phyloP scores from a whole-genome alignment of 2,797 vertebrate genomes.

The Monodelphis domestica region DNA sequence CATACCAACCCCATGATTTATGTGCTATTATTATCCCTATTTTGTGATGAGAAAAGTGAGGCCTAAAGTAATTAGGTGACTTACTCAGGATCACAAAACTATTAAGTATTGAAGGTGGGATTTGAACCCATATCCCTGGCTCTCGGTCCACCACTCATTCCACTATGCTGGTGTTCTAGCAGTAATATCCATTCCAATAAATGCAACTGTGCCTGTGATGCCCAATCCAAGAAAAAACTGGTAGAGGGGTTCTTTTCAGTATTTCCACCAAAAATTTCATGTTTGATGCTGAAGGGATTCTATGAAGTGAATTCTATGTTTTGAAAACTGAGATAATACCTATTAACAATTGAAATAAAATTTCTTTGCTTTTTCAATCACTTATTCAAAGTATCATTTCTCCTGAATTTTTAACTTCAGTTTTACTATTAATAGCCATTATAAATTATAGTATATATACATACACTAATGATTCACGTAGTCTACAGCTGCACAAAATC shows the following conservation, averaged over 20 bases:
- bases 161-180: neutral
- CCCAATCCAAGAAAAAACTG: neutral
- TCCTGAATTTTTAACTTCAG: slow-evolving; percentile 4
- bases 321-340: neutral
- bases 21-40: neutral
- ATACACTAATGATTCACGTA: neutral
- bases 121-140: neutral
- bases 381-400: neutral
- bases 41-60: neutral
- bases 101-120: neutral
- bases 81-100: neutral
- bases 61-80: neutral
- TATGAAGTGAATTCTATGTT: neutral
- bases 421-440: too few species aligned
- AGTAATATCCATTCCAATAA: neutral
- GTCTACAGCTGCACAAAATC: neutral
- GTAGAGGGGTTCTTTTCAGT: neutral
- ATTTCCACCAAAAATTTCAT: neutral
- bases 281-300: neutral
- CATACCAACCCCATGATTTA: neutral
- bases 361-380: neutral
- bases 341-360: neutral
- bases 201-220: neutral
- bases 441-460: too few species aligned
- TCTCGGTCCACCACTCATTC: neutral